Conservation (phyloP, 2,888 invertebrate genomes). For the Steinernema scapterisci region DNA sequence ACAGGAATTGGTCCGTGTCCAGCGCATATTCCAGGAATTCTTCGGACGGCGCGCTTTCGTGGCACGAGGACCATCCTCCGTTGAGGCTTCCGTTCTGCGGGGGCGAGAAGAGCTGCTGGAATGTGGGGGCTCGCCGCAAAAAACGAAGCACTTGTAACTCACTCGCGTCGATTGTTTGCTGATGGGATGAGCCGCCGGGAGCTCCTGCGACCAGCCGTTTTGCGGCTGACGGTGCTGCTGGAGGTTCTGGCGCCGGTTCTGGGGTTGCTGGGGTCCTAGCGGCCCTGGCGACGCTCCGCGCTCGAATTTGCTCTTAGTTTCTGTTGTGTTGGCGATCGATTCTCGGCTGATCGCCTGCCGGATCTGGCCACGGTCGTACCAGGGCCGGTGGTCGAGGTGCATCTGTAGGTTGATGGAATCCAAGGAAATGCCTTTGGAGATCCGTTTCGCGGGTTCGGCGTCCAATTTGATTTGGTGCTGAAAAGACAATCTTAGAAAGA, state of each 20-base stretch:
- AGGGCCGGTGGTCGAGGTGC: slow-evolving; percentile 13
- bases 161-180: background rate
- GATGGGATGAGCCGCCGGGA: background rate
- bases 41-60: background rate
- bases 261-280: no score
- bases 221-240: no score
- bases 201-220: background rate
- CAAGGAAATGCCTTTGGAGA: background rate
- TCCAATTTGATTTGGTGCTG: slow-evolving; percentile 10
- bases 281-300: background rate
- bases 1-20: slow-evolving; percentile 12
- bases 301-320: slow-evolving; percentile 31
- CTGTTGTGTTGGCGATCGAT: slow-evolving; percentile 35
- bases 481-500: no score
- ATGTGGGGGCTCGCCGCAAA: no score
- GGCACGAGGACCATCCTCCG: background rate
- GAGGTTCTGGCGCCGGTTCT: no score
- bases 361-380: slow-evolving; percentile 39
- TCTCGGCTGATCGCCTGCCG: slow-evolving; percentile 38
- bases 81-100: background rate
- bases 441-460: background rate
- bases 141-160: no score
- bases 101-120: background rate
- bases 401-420: slow-evolving; percentile 13
- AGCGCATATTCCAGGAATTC: slow-evolving; percentile 10